Percentiles rank a stretch among this genome's conserved stretches.
Conservation (phyloP, 2,797 vertebrate species). For the Discoglossus pictus region DNA sequence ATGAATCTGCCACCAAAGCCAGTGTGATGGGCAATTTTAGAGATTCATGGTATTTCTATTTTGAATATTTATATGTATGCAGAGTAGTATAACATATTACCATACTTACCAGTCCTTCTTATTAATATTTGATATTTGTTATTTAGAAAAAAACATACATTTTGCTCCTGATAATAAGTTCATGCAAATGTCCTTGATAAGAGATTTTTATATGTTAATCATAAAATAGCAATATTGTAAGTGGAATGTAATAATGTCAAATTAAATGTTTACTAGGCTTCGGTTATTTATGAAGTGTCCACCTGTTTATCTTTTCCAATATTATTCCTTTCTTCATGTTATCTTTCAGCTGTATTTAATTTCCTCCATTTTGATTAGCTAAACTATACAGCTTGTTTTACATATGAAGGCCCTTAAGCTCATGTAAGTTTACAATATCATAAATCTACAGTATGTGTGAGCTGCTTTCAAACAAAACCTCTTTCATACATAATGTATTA, state of each 20-base stretch:
- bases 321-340: conserved; percentile 15
- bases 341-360: conserved; percentile 13
- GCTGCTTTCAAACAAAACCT: no score
- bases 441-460: no score
- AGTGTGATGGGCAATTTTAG: no score
- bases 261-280: conserved; percentile 4
- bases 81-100: no score
- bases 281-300: conserved; percentile 8
- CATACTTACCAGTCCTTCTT: neutral
- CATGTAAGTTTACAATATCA: no score
- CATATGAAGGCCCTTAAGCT: no score
- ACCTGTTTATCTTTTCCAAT: conserved; percentile 26
- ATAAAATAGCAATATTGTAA: conserved; percentile 13
- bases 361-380: conserved; percentile 12
- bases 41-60: no score
- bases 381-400: no score
- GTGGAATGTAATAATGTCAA: conserved; percentile 21
- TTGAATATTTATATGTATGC: no score
- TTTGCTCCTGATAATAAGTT: conserved; percentile 5
- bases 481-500: no score
- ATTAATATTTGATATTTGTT: neutral
- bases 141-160: conserved; percentile 1
- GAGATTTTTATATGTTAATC: conserved; percentile 3
- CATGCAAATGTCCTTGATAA: neutral
- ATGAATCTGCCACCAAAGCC: no score